Base-by-base conservation (phyloP, 2,888 invertebrate species). In the Anorthoa munda region DNA sequence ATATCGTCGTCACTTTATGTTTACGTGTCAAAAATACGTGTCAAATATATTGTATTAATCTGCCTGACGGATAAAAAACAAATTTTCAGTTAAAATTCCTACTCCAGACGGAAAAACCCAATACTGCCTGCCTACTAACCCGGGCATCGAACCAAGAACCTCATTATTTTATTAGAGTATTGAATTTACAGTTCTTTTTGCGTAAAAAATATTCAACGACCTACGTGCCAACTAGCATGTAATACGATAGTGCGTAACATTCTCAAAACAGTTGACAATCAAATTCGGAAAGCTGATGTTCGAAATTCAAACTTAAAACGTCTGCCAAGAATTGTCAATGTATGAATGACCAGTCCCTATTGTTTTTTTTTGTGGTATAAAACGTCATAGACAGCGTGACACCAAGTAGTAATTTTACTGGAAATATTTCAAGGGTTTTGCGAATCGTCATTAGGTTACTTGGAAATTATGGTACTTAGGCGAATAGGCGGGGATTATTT, bases 221-320 rank as follows among this genome's bases (percentile, higher is more conserved):
- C 63, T 69, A 82, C 83, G 80, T 81, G 82, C 46, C 26, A 13
- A 15, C 17, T 2, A n/a, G 11, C 82, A 66, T 56, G 82, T 78
- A 55, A 18, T 12, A 2, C n/a, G 4, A 23, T 13, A 18, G 18
- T 60, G 15, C 23, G 46, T 53, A 55, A 60, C 13, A 13, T 63
- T 51, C 18, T 58, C 46, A 59, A 73, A 59, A 82, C 50, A 55
- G 79, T 59, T 21, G 60, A 50, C 61, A n/a, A 59, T 66, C 68
- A 74, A 64, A 78, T 46, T 81, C 15, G 68, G 55, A n/a, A 26
- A 12, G 53, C 15, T 73, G 78, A 80, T 73, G 68, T 46, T 15
- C 23, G 9, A 21, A 65, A 55, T 50, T 15, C 23, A 12, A 21
- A 65, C 12, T 4, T 55, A 39, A 15, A n/a, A 23, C 13, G 5